Conservation (phyloP, 2,113 vertebrate genomes). For the Channa maculata region DNA sequence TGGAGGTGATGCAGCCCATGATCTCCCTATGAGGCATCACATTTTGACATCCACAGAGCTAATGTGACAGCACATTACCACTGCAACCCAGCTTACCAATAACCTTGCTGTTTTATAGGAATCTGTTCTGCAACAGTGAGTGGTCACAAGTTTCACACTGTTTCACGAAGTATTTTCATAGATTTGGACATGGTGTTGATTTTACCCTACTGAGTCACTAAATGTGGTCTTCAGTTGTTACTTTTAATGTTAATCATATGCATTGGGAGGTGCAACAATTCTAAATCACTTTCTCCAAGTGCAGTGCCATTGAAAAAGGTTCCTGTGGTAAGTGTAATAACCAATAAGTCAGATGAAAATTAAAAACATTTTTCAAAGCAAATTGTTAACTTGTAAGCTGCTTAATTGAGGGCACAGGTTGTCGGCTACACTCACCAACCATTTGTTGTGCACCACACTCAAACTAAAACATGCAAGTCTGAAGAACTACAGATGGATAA, state of each 20-base stretch:
- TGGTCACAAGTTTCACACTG: slow-evolving; percentile 17
- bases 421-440: slow-evolving; percentile 1
- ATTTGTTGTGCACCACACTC: not conserved
- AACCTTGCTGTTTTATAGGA: slow-evolving; percentile 44
- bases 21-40: slow-evolving; percentile 62
- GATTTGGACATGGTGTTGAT: slow-evolving; percentile 47
- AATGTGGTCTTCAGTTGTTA: slow-evolving; percentile 45
- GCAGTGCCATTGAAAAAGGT: slow-evolving; percentile 47
- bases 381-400: slow-evolving; percentile 9
- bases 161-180: slow-evolving; percentile 5
- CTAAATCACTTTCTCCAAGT: slow-evolving; percentile 43
- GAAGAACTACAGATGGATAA: not conserved
- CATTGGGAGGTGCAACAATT: slow-evolving; percentile 26
- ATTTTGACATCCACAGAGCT: slow-evolving; percentile 55
- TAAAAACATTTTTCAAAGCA: slow-evolving; percentile 23
- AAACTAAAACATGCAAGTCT: not conserved
- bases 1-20: slow-evolving; percentile 49
- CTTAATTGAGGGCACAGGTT: slow-evolving; percentile 44
- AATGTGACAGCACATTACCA: slow-evolving; percentile 69
- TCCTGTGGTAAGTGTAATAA: slow-evolving; percentile 37
- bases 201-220: slow-evolving; percentile 39
- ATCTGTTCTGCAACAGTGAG: slow-evolving; percentile 31
- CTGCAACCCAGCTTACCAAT: slow-evolving; percentile 52
- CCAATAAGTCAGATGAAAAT: slow-evolving; percentile 35
- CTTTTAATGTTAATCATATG: slow-evolving; percentile 41